Conservation (phyloP, 2,888 invertebrate genomes). For the Hypsopygia costalis region DNA sequence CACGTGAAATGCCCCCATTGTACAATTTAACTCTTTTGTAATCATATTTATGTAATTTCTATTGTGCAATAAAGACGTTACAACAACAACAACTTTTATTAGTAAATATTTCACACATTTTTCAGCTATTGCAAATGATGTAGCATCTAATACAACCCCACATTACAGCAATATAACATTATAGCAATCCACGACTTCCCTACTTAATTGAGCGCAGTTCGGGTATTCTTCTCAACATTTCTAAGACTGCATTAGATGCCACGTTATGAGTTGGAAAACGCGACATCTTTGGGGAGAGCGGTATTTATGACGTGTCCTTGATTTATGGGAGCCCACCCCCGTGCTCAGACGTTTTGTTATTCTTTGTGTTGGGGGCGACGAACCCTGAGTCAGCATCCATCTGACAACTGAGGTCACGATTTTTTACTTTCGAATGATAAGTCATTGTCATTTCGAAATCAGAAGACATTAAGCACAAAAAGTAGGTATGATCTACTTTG, state of each 20-base stretch:
- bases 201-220: slow-evolving; percentile 43
- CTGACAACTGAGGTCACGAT: slow-evolving; percentile 1
- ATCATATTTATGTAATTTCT: too few relatives aligned
- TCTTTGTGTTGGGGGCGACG: slow-evolving; percentile 41
- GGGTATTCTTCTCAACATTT: slow-evolving; percentile 15
- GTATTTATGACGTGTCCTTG: slow-evolving; percentile 56
- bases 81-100: too few relatives aligned
- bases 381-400: slow-evolving; percentile 30
- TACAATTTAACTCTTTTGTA: too few relatives aligned
- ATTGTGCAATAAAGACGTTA: too few relatives aligned
- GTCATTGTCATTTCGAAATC: neutral
- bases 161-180: slow-evolving; percentile 14
- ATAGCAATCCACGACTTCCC: slow-evolving; percentile 36
- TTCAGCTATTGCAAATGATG: too few relatives aligned
- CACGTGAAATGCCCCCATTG: too few relatives aligned
- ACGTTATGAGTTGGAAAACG: slow-evolving; percentile 8
- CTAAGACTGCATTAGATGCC: slow-evolving; percentile 7
- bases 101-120: too few relatives aligned
- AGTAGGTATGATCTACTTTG: too few relatives aligned
- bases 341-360: slow-evolving; percentile 46
- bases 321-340: slow-evolving; percentile 53
- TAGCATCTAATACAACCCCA: too few relatives aligned
- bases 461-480: too few relatives aligned
- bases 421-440: neutral
- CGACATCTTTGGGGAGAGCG: slow-evolving; percentile 29